Percentiles rank a stretch among this genome's conserved stretches.
phyloP scores from a whole-genome alignment of 2,797 vertebrate genomes.

The Typhlichthys subterraneus region DNA sequence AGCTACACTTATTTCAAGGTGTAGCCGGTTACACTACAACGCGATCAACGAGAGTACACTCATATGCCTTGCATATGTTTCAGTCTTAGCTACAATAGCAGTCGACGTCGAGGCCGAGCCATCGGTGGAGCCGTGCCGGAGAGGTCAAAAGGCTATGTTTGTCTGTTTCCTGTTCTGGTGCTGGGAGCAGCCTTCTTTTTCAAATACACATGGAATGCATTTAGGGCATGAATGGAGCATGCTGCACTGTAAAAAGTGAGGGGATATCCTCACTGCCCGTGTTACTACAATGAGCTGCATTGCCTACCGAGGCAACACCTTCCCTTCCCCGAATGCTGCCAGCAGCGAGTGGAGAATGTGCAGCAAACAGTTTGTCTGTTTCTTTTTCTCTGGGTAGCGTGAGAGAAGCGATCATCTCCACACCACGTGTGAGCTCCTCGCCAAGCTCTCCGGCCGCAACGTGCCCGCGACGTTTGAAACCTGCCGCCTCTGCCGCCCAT shows the following conservation, averaged over 20 bases:
- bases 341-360: too few relatives aligned
- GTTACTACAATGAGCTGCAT: constrained; percentile 1
- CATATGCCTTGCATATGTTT: constrained; percentile 3
- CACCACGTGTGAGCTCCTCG: constrained; percentile 29
- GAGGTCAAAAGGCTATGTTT: constrained; percentile 53
- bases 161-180: constrained; percentile 57
- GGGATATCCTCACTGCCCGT: constrained; percentile 1
- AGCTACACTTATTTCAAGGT: too few relatives aligned
- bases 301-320: constrained; percentile 5
- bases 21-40: too few relatives aligned
- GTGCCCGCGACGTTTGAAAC: constrained; percentile 44
- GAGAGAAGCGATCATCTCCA: constrained; percentile 14
- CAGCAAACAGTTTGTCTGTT: too few relatives aligned
- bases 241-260: constrained; percentile 22
- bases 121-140: constrained; percentile 13
- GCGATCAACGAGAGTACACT: too few relatives aligned
- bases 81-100: constrained; percentile 31
- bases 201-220: constrained; percentile 43
- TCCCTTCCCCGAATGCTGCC: too few relatives aligned
- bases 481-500: constrained; percentile 30
- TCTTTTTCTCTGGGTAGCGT: constrained; percentile 37
- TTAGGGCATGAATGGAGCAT: constrained; percentile 33
- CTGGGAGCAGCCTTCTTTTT: constrained; percentile 26
- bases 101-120: constrained; percentile 37
- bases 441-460: constrained; percentile 1